Percentiles rank a stretch among this genome's conserved stretches.
phyloP scores from a whole-genome alignment of 2,113 vertebrate genomes.

The Corythornis cristatus region DNA sequence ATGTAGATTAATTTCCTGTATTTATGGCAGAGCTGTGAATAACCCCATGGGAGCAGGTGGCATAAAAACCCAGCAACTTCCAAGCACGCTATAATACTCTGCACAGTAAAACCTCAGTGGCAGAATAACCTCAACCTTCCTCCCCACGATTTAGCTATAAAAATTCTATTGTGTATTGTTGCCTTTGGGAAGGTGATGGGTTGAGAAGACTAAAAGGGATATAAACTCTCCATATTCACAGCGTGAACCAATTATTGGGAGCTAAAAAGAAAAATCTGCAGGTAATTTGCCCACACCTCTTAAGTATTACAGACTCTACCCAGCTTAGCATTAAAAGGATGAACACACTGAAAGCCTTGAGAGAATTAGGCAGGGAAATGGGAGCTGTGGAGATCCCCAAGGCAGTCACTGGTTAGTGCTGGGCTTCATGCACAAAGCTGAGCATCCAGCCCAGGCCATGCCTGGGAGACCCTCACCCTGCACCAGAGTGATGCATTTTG shows the following conservation, averaged over 20 bases:
- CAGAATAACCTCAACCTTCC: neutral
- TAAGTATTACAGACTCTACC: neutral
- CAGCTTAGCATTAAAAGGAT: neutral
- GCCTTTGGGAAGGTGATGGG: neutral
- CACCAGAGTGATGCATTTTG: neutral
- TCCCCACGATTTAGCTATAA: neutral
- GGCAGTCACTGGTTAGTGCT: fast-evolving
- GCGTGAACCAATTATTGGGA: neutral
- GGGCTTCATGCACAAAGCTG: neutral
- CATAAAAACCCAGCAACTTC: neutral
- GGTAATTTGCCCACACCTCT: neutral
- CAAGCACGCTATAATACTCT: neutral
- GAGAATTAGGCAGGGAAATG: neutral
- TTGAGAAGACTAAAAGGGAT: neutral
- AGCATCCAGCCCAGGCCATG: neutral
- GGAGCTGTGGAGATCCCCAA: fast-evolving
- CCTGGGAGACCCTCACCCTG: neutral
- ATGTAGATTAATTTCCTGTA: neutral
- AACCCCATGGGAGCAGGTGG: neutral
- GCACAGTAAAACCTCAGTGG: neutral
- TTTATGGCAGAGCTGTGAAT: neutral
- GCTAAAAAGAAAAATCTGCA: neutral
- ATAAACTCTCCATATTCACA: neutral
- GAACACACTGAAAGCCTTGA: neutral
- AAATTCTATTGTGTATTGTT: neutral